Evolutionary conservation across 2,888 invertebrate genomes (phyloP).

Genomic region (Rhogogaster chlorosoma): DNA sequence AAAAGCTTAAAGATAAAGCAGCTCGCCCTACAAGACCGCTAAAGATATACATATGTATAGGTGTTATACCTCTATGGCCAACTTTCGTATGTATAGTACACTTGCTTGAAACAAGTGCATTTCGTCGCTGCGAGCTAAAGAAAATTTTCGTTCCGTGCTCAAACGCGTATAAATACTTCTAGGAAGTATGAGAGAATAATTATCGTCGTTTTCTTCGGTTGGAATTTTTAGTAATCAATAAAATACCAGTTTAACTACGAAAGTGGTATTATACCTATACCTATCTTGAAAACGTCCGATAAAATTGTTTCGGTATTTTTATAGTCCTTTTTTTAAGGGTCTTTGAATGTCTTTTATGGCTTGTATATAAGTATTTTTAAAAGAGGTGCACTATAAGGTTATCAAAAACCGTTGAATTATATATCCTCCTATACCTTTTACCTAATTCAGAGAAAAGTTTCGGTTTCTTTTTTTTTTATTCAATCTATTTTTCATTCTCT

Average conservation of each 20-base stretch:
- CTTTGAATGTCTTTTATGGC: neutral
- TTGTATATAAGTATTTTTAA: neutral
- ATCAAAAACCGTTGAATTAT: conserved; percentile 2
- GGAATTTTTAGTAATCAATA: conserved; percentile 6
- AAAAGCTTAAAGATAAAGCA: conserved; percentile 70
- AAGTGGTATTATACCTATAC: neutral
- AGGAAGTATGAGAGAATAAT: neutral
- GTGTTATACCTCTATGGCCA: conserved; percentile 9
- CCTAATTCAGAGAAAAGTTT: neutral
- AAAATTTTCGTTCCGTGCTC: conserved; percentile 16
- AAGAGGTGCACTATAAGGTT: neutral
- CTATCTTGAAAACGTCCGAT: neutral
- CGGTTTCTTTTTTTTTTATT: neutral
- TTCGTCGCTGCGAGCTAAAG: neutral
- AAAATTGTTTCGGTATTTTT: neutral
- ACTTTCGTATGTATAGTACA: neutral
- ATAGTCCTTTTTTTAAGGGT: neutral
- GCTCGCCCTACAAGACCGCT: conserved; percentile 46
- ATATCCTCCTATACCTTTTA: neutral
- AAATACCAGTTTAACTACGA: neutral
- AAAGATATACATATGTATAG: conserved; percentile 32
- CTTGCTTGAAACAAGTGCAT: neutral
- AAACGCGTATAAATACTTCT: neutral
- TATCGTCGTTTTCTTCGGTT: neutral
- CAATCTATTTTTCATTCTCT: conserved; percentile 5